Evolutionary conservation across 2,797 vertebrate genomes (phyloP).

Genomic region (Clarias platycephalus): DNA sequence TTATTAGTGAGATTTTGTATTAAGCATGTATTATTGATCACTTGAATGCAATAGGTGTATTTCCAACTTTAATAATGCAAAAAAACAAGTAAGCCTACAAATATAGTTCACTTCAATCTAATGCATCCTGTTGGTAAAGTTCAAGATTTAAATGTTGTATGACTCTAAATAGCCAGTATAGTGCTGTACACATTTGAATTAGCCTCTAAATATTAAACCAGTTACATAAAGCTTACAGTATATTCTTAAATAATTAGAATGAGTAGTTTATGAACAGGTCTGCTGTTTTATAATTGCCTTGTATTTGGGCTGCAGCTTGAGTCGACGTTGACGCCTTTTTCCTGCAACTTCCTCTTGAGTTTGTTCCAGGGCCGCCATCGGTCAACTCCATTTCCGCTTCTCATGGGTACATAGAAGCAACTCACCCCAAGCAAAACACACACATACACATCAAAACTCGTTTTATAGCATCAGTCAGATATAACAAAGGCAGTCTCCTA

Average conservation of each 20-base stretch:
- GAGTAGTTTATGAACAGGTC: slow-evolving; percentile 51
- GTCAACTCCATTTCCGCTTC: slow-evolving; percentile 66
- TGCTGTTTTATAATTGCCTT: slow-evolving; percentile 61
- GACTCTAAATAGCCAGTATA: background rate
- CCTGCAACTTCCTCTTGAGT: slow-evolving; percentile 70
- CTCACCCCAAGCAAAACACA: slow-evolving; percentile 45
- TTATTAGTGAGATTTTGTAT: background rate
- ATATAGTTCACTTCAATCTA: background rate
- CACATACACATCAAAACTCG: slow-evolving; percentile 35
- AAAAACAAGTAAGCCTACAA: background rate
- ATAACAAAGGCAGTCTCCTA: background rate
- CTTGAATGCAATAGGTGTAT: background rate
- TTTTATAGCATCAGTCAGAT: slow-evolving; percentile 33
- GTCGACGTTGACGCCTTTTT: slow-evolving; percentile 69
- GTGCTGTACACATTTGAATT: background rate
- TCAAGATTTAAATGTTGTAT: background rate
- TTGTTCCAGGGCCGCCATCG: slow-evolving; percentile 64
- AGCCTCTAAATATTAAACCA: background rate
- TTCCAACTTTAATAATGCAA: background rate
- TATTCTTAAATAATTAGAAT: background rate
- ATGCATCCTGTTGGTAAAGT: background rate
- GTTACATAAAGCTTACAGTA: background rate
- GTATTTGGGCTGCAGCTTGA: slow-evolving; percentile 60
- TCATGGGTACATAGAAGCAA: slow-evolving; percentile 38
- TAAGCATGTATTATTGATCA: background rate